Evolutionary conservation across 2,888 invertebrate genomes (phyloP).

Genomic region (Baccha elongata): DNA sequence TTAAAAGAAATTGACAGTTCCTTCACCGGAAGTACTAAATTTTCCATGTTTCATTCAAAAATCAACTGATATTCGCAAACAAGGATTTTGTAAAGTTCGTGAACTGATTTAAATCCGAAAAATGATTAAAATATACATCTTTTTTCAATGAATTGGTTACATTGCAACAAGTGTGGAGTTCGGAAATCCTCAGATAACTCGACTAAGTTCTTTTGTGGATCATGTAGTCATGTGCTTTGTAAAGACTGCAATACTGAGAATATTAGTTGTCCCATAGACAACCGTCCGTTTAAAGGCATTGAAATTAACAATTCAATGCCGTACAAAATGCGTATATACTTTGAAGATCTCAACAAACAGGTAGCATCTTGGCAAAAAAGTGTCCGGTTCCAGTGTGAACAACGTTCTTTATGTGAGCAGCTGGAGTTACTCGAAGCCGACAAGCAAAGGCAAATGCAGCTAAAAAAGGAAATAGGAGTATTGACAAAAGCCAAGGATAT

Average conservation of each 20-base stretch:
- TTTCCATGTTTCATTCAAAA: too few relatives aligned
- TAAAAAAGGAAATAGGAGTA: conserved; percentile 29
- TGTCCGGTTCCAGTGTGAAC: conserved; percentile 55
- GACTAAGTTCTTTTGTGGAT: conserved; percentile 28
- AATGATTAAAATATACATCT: too few relatives aligned
- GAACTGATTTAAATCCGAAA: too few relatives aligned
- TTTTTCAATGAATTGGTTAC: conserved; percentile 60
- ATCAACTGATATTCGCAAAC: too few relatives aligned
- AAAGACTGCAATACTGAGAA: conserved; percentile 21
- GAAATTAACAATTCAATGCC: conserved; percentile 44
- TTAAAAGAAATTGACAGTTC: too few relatives aligned
- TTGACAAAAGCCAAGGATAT: conserved; percentile 12
- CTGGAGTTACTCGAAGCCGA: not conserved
- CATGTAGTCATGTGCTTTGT: conserved; percentile 56
- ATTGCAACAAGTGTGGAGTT: conserved; percentile 62
- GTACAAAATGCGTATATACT: conserved; percentile 21
- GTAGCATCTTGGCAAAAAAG: conserved; percentile 36
- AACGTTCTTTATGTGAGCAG: conserved; percentile 26
- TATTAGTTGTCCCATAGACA: conserved; percentile 52
- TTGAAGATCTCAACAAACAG: conserved; percentile 44
- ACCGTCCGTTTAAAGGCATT: conserved; percentile 27
- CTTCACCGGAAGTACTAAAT: too few relatives aligned
- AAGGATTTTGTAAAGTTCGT: too few relatives aligned
- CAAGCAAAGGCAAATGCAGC: conserved; percentile 28
- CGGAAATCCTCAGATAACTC: not conserved